Evolutionary conservation across 2,888 invertebrate genomes (phyloP), one percentile per base, ranked within the genome.

Genomic region (Toxonevra muliebris): DNA sequence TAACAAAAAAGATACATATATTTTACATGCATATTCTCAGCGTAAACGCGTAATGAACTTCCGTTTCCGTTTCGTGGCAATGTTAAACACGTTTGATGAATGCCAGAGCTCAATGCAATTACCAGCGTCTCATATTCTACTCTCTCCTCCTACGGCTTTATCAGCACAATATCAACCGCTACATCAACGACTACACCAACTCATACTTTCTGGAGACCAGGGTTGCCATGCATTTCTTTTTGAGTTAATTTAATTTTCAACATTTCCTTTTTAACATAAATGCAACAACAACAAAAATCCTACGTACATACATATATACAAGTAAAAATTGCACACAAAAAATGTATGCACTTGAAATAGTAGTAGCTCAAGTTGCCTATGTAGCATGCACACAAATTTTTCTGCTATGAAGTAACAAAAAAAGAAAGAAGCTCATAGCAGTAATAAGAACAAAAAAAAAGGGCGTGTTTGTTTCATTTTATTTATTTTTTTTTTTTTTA

Each of bases 1-100:
- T 42, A 17, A 53, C 50, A 42, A 58, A 60, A 64, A 65, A 65
- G 60, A 54, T 30, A 30, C 55, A 61, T 57, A 57, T 53, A 65
- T 61, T 68, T 68, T 68, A 58, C 68, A 68, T 68, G 59, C 52
- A 41, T 50, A 41, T 30, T 55, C 40, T 40, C 11, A n/a, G n/a
- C 10, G 20, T 12, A 40, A 52, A 15, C 48, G 63, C 60, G 68
- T 71, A 71, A 70, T 70, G 71, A 70, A 70, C 68, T 71, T 71
- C 69, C 69, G 69, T 68, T 71, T 70, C 71, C 68, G 66, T 60
- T 48, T 15, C 13, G 60, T 54, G n/a, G 60, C 30, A n/a, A 45
- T 54, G 66, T 55, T 63, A 62, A 69, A 66, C 69, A 69, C 65
- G 61, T 62, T 62, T 69, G 69, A 65, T 65, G 65, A 69, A 69